Evolutionary conservation across 2,888 invertebrate species (phyloP).

Genomic region (Lepidochrysops patricia): DNA sequence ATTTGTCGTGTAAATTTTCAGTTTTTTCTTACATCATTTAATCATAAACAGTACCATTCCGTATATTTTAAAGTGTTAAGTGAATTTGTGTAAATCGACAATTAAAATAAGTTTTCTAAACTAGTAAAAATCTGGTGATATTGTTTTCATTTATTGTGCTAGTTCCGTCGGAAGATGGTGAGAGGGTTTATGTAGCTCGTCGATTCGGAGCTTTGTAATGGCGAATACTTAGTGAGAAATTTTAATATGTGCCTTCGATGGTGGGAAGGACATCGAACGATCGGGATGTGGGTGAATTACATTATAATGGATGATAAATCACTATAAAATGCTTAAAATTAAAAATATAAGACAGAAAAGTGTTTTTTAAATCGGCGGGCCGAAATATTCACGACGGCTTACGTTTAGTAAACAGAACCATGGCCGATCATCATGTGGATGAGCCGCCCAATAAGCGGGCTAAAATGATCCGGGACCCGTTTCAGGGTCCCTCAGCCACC

Average conservation of each 20-base stretch:
- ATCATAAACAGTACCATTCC: constrained; percentile 72
- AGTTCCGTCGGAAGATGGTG: constrained; percentile 83
- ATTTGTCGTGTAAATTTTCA: constrained; percentile 81
- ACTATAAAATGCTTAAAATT: constrained; percentile 71
- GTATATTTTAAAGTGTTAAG: constrained; percentile 77
- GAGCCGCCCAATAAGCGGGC: constrained; percentile 97
- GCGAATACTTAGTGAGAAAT: constrained; percentile 83
- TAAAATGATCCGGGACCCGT: constrained; percentile 90
- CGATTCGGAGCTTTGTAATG: constrained; percentile 84
- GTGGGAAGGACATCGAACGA: constrained; percentile 81
- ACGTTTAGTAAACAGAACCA: constrained; percentile 82
- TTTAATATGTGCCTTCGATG: constrained; percentile 85
- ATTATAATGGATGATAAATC: constrained; percentile 71
- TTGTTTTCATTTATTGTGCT: constrained; percentile 82
- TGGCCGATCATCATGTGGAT: constrained; percentile 96
- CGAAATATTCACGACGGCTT: constrained; percentile 77
- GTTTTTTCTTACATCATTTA: constrained; percentile 75
- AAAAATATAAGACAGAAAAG: constrained; percentile 70
- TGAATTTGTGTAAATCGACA: constrained; percentile 65
- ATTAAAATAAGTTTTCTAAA: constrained; percentile 63
- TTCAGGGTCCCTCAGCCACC: constrained; percentile 86
- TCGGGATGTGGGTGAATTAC: constrained; percentile 78
- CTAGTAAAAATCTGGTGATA: constrained; percentile 74
- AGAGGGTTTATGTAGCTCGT: constrained; percentile 80
- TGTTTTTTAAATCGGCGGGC: constrained; percentile 75